phyloP scores from a whole-genome alignment of 2,113 vertebrate species.

The Macrotus californicus region DNA sequence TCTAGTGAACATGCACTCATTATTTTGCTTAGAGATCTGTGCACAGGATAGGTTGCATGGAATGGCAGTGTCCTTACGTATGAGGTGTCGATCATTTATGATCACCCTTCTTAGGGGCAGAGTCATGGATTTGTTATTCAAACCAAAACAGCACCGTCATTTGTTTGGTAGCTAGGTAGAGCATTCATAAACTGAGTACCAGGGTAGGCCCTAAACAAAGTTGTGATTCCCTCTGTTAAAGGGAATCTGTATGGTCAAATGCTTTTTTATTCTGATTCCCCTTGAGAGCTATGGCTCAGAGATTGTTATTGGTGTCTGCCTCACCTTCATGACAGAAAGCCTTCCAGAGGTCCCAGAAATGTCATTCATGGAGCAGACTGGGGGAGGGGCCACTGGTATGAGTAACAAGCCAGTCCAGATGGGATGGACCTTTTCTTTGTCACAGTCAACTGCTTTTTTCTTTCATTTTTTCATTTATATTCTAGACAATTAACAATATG shows the following conservation, averaged over 20 bases:
- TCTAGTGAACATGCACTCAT: not conserved
- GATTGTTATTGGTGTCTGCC: not conserved
- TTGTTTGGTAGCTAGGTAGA: not conserved
- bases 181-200: not conserved
- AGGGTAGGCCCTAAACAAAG: not conserved
- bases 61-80: not conserved
- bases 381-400: not conserved
- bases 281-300: constrained; percentile 27
- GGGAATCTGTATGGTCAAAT: not conserved
- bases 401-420: not conserved
- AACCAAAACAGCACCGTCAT: not conserved
- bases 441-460: not conserved
- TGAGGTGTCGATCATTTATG: not conserved
- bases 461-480: not conserved
- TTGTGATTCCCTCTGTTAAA: not conserved
- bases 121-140: not conserved
- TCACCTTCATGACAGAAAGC: not conserved
- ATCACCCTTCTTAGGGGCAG: not conserved
- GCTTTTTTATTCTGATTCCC: constrained; percentile 16
- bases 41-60: not conserved
- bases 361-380: not conserved
- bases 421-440: not conserved
- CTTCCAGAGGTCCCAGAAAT: not conserved
- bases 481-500: not conserved
- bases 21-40: not conserved